Conservation (phyloP, 1,140 invertebrate genomes). For the Dendroctonus valens region DNA sequence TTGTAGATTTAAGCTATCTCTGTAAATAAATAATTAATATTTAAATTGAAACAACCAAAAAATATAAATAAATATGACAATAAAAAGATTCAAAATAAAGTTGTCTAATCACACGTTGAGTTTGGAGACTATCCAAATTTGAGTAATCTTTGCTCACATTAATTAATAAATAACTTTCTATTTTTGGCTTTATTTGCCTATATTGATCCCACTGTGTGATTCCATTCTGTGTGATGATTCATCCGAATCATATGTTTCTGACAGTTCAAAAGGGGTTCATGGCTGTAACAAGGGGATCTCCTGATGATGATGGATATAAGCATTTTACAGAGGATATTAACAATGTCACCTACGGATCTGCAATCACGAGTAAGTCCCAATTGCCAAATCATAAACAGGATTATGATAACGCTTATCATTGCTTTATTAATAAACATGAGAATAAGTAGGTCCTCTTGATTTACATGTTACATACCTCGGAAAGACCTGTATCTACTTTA, state of each 20-base stretch:
- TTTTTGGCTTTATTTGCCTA: background rate
- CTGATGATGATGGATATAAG: constrained; percentile 57
- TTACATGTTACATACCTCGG: too few relatives aligned
- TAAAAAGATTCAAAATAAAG: too few relatives aligned
- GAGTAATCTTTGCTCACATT: background rate
- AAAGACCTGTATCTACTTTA: too few relatives aligned
- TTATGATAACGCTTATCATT: constrained; percentile 18
- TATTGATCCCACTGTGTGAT: background rate
- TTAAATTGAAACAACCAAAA: too few relatives aligned
- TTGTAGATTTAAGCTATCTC: too few relatives aligned
- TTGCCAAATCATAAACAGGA: background rate
- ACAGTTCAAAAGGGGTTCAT: constrained; percentile 33
- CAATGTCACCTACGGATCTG: constrained; percentile 58
- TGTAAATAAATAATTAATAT: too few relatives aligned
- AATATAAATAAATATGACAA: too few relatives aligned
- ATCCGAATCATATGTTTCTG: constrained; percentile 25
- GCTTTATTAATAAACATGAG: background rate
- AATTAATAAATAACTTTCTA: constrained; percentile 2
- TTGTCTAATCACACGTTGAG: too few relatives aligned
- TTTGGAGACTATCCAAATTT: background rate
- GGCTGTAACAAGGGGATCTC: constrained; percentile 50
- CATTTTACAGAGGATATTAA: constrained; percentile 58
- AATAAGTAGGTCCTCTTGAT: too few relatives aligned
- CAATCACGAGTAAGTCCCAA: constrained; percentile 53
- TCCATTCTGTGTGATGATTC: constrained; percentile 5